Conservation (phyloP, 2,888 invertebrate species). For the Brenthis ino region DNA sequence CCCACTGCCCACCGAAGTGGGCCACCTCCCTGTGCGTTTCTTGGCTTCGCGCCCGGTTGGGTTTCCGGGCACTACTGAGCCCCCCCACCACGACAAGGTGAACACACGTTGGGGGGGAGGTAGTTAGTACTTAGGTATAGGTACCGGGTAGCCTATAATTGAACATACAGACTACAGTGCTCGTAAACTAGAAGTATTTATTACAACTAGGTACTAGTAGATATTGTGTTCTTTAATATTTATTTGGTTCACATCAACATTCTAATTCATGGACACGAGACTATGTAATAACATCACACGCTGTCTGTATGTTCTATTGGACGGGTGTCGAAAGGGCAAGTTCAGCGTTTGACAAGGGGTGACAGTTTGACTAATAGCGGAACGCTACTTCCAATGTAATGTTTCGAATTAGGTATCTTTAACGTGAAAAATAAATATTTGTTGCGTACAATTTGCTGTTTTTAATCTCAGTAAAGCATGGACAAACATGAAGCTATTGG, state of each 20-base stretch:
- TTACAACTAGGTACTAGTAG: background rate
- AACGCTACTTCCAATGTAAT: slow-evolving; percentile 52
- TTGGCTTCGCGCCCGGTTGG: too few relatives aligned
- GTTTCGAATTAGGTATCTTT: slow-evolving; percentile 38
- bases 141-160: too few relatives aligned
- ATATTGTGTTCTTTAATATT: background rate
- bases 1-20: too few relatives aligned
- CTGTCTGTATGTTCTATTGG: slow-evolving; percentile 55
- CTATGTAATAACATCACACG: slow-evolving; percentile 67
- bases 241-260: slow-evolving; percentile 9
- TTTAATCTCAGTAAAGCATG: background rate
- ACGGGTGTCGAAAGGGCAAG: slow-evolving; percentile 62
- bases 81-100: too few relatives aligned
- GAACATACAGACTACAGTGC: too few relatives aligned
- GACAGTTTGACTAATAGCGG: slow-evolving; percentile 78
- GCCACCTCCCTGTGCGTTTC: too few relatives aligned
- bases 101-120: too few relatives aligned
- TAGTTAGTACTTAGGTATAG: too few relatives aligned
- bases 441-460: slow-evolving; percentile 5
- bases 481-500: too few relatives aligned
- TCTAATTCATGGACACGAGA: slow-evolving; percentile 41
- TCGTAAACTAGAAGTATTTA: background rate
- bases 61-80: too few relatives aligned
- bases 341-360: slow-evolving; percentile 75
- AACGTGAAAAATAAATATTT: slow-evolving; percentile 28